Evolutionary conservation across 2,797 vertebrate species (phyloP), one percentile per base, ranked within the genome.

Genomic region (Manis javanica): DNA sequence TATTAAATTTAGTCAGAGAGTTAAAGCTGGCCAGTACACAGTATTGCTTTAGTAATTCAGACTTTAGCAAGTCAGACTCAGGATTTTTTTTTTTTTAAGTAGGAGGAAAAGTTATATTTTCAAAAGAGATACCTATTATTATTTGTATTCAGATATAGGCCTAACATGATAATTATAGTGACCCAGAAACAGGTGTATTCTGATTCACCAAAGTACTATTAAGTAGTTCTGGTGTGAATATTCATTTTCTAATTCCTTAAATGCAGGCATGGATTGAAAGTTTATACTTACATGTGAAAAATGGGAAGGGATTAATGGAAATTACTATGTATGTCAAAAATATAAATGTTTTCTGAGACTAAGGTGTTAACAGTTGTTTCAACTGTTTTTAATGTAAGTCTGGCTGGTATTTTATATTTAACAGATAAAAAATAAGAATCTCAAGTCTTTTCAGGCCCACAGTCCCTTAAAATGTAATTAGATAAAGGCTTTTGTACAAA

Each of bases 241-340:
- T 61, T 95, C 96, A 14, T 96, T 85, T 90, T 88, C 64, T 90
- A 81, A 71, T 84, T 93, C 53, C 81, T 69, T 81, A 88, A 86
- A 69, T 85, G 42, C 13, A 82, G 39, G 14, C 21, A 34, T 92
- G n/a, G 19, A 39, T 87, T 90, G 24, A 88, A 96, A 95, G 82
- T 86, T 82, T 86, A 34, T 87, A 21, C 21, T 88, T 26, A 34
- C 4, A 7, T 46, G 16, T 93, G 59, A 88, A 77, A 92, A 82
- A 90, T 49, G 23, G 42, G 18, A 93, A 91, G 74, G 34, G 14
- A 37, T 81, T 90, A 86, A 39, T 95, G 31, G 85, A 42, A 91
- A 77, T 85, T 91, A 74, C 13, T 81, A 0, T 51, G 39, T 68
- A 9, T 37, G 53, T 49, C 51, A 69, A 34, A 87, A 49, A 13